Evolutionary conservation across 37 sponge, comb jelly and placozoan genomes (phyloP).

Genomic region (Geodia barretti): DNA sequence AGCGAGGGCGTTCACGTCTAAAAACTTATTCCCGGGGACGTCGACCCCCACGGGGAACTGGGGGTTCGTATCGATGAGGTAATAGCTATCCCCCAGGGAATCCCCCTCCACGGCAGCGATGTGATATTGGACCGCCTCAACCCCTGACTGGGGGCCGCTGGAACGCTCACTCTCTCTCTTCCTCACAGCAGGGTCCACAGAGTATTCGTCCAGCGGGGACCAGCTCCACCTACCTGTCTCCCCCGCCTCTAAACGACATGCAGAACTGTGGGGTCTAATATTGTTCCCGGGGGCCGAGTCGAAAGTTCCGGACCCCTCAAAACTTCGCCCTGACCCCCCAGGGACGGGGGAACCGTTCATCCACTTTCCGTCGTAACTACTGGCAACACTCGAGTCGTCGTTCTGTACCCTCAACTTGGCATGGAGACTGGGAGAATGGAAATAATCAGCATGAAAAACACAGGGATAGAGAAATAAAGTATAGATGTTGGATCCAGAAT

Average conservation of each 20-base stretch:
- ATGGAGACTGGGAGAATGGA: slow-evolving; percentile 3
- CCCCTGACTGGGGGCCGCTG: neutral
- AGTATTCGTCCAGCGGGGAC: slow-evolving; percentile 4
- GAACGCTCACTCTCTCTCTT: slow-evolving; percentile 2
- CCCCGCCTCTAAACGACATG: neutral
- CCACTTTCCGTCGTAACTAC: neutral
- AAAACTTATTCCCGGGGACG: slow-evolving; percentile 6
- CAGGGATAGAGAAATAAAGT: too few species aligned
- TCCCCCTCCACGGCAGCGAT: slow-evolving; percentile 21
- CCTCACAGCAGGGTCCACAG: slow-evolving; percentile 24
- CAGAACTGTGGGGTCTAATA: neutral
- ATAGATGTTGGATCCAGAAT: too few species aligned
- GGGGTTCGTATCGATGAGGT: slow-evolving; percentile 30
- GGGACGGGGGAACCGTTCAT: neutral
- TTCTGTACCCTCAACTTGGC: slow-evolving; percentile 30
- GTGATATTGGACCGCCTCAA: neutral
- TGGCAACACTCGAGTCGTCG: neutral
- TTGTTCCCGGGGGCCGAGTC: neutral
- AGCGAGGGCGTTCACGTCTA: slow-evolving; percentile 56
- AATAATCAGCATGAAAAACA: too few species aligned
- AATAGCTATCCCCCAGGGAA: slow-evolving; percentile 30
- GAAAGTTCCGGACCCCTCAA: neutral
- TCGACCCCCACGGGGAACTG: slow-evolving; percentile 62
- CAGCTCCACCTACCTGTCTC: neutral
- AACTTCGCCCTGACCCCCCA: neutral